A percentile compares a stretch with the other conserved stretches of the same genome.
These are phyloP conservation scores for Agrochola litura DNA, from an alignment of 2,888 invertebrate genomes.

Conservation along the genomic window DNA sequence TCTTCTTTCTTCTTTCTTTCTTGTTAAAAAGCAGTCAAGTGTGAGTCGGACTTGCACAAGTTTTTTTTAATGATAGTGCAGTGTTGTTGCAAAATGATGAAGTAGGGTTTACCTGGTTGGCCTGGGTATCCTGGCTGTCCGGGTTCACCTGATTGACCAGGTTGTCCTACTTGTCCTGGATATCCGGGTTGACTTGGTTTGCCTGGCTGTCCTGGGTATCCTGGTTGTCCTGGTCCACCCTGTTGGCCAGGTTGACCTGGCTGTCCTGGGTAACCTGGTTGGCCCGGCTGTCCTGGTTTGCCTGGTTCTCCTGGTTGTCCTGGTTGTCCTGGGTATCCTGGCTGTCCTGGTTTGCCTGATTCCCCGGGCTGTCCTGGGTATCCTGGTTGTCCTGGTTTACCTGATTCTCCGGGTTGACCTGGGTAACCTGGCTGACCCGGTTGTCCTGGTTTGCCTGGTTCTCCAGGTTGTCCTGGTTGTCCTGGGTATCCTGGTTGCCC, in stretches of 20 bases:
- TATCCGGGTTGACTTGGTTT: slow-evolving; percentile 27
- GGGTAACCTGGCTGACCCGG: slow-evolving; percentile 19
- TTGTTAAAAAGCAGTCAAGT: background rate
- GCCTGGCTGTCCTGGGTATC: background rate
- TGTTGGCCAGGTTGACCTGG: slow-evolving; percentile 66
- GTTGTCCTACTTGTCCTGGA: background rate
- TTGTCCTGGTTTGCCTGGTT: slow-evolving; percentile 10
- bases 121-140: slow-evolving; percentile 33
- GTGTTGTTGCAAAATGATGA: background rate
- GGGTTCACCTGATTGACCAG: slow-evolving; percentile 22
- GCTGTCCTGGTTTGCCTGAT: slow-evolving; percentile 63
- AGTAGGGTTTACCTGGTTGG: background rate
- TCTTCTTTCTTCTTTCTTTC: too few species aligned
- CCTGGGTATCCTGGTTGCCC: slow-evolving; percentile 18
- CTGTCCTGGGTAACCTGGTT: background rate
- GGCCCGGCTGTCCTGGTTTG: background rate
- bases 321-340: slow-evolving; percentile 6
- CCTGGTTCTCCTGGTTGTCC: background rate
- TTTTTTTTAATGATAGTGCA: too few species aligned
- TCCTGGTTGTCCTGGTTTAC: slow-evolving; percentile 66
- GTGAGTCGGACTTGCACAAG: too few species aligned
- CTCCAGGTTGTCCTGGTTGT: background rate
- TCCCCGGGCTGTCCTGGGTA: slow-evolving; percentile 14
- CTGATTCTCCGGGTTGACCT: slow-evolving; percentile 6
- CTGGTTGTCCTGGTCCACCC: slow-evolving; percentile 1